Evolutionary conservation across 2,113 vertebrate species (phyloP).

Genomic region (Cavia aperea): DNA sequence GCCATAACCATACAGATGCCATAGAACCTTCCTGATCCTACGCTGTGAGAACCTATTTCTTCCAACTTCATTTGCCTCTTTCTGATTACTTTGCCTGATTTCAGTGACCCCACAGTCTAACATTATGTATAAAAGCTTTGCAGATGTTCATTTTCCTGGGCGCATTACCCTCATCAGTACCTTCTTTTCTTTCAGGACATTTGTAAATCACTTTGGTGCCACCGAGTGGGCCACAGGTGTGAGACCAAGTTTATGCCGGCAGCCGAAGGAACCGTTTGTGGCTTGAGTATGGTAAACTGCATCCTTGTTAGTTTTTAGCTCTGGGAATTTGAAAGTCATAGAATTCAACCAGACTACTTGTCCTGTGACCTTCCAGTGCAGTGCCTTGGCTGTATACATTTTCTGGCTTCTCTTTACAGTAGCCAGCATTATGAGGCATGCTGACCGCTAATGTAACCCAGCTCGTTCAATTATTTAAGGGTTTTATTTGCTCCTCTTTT

Average conservation of each 20-base stretch:
- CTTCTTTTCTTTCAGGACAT: conserved; percentile 86
- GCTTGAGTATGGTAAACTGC: conserved; percentile 90
- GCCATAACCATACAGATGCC: accelerated
- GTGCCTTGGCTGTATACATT: accelerated
- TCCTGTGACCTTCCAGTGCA: not conserved
- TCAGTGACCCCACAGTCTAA: not conserved
- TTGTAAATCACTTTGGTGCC: conserved; percentile 98
- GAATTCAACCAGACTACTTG: not conserved
- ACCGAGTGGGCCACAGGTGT: conserved; percentile 90
- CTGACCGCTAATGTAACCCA: not conserved
- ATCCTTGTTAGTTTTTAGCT: conserved; percentile 45
- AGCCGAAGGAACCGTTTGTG: conserved; percentile 93
- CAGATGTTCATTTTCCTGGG: not conserved
- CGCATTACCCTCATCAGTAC: conserved; percentile 2
- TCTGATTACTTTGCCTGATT: not conserved
- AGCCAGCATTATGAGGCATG: not conserved
- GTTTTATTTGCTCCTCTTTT: not conserved
- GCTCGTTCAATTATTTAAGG: not conserved
- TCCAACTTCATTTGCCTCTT: not conserved
- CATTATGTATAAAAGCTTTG: not conserved
- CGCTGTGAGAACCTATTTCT: accelerated
- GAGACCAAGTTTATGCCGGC: conserved; percentile 99
- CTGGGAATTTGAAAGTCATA: not conserved
- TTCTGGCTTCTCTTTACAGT: not conserved
- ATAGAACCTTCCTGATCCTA: not conserved